A percentile compares a stretch with the other conserved stretches of the same genome.
phyloP scores from a whole-genome alignment of 2,888 invertebrate genomes.

The Caenorhabditis sp. region DNA sequence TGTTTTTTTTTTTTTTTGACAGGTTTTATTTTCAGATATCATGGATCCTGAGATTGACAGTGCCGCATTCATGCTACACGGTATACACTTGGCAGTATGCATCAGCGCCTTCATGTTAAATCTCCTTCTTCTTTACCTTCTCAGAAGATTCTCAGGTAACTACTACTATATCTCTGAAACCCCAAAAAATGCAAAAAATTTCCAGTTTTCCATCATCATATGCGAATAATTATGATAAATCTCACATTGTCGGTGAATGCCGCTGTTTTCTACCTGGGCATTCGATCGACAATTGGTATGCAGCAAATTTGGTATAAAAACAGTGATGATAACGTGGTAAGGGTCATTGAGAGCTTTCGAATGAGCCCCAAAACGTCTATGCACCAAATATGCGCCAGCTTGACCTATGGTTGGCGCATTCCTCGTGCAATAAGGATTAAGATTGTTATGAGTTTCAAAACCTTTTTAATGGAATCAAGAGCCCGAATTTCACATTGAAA shows the following conservation, averaged over 20 bases:
- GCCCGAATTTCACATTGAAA: too few relatives aligned
- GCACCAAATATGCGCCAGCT: too few relatives aligned
- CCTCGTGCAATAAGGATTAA: too few relatives aligned
- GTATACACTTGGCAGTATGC: constrained; percentile 32
- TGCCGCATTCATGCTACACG: constrained; percentile 19
- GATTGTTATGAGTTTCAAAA: too few relatives aligned
- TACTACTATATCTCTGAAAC: not conserved
- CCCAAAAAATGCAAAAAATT: not conserved
- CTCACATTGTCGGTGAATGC: constrained; percentile 31
- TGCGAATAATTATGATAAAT: constrained; percentile 34
- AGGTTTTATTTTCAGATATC: too few relatives aligned
- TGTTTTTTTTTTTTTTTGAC: too few relatives aligned
- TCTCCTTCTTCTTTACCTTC: constrained; percentile 21
- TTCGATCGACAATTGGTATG: constrained; percentile 17
- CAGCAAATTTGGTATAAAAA: constrained; percentile 14
- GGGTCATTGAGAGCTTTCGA: not conserved
- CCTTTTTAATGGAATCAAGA: too few relatives aligned
- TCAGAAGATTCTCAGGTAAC: constrained; percentile 25
- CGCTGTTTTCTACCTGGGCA: constrained; percentile 18
- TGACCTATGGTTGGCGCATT: not conserved
- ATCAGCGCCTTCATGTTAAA: constrained; percentile 22
- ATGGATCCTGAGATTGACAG: constrained; percentile 22
- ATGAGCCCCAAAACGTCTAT: too few relatives aligned
- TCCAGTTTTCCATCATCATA: constrained; percentile 36
- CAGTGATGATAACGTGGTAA: not conserved